Conservation (phyloP, 2,113 vertebrate species). For the Colossoma macropomum region DNA sequence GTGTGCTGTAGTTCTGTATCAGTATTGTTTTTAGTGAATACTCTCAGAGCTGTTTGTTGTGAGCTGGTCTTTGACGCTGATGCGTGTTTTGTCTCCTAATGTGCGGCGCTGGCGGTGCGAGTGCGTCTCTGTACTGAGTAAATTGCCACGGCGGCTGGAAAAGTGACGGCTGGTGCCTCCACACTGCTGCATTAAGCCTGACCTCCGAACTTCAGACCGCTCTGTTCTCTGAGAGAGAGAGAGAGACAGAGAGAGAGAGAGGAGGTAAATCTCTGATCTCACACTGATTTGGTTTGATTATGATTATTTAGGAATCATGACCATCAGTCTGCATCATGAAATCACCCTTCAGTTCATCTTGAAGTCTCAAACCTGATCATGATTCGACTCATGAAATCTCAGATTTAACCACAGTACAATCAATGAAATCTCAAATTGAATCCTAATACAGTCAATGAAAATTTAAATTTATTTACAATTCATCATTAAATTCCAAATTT, state of each 20-base stretch:
- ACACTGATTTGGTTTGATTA: background rate
- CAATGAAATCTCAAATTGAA: too few relatives aligned
- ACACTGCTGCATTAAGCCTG: constrained; percentile 16
- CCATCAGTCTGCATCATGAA: background rate
- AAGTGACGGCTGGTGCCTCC: constrained; percentile 33
- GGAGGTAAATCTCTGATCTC: too few relatives aligned
- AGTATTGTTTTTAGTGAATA: background rate
- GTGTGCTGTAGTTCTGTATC: constrained; percentile 4
- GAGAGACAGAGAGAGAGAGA: background rate
- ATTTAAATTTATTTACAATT: too few relatives aligned
- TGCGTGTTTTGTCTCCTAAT: constrained; percentile 28
- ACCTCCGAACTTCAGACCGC: background rate
- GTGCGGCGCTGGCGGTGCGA: background rate
- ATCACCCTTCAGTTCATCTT: too few relatives aligned
- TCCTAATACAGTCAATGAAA: too few relatives aligned
- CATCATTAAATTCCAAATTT: too few relatives aligned
- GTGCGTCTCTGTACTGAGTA: background rate
- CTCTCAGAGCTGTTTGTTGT: constrained; percentile 10
- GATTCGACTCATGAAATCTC: too few relatives aligned
- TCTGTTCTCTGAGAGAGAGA: constrained; percentile 32
- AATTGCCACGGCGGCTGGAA: background rate
- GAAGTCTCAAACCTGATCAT: too few relatives aligned
- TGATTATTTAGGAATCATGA: background rate
- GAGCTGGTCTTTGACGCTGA: background rate
- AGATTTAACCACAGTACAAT: too few relatives aligned